Evolutionary conservation across 2,888 invertebrate species (phyloP), one percentile per base, ranked within the genome.

Genomic region (Corythucha ciliata): DNA sequence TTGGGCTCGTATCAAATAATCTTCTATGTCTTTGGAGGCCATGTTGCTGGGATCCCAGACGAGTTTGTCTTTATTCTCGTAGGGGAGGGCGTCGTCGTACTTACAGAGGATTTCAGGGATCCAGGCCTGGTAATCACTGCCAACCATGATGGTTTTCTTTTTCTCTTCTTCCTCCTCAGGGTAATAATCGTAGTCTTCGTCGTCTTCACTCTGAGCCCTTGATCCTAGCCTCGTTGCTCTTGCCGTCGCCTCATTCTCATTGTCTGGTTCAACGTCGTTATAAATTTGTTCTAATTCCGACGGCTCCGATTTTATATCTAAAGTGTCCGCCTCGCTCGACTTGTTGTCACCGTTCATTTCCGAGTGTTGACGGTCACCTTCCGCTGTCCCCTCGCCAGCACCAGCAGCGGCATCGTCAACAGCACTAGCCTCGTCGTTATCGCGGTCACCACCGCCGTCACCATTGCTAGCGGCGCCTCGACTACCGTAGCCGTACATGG

Each of bases 11-110:
- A 62, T 74, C 64, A 93, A 75, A 67, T 88, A 93, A 37, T 83
- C 81, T 65, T 91, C 90, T 18, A 86, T 84, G 53, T 78, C 74
- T 36, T 73, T 73, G 64, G 82, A 81, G 27, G 76, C 76, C 49
- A 92, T 72, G 57, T 79, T 78, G 59, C 76, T 77, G 0, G 94
- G 92, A 66, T 92, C 88, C 94, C 96, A 96, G 8, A 96, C 71
- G 47, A 93, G 74, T 69, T 91, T 88, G 66, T 94, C 94, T 66
- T 93, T 92, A 71, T 93, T 93, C 71, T 92, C 91, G 67, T 92
- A 91, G 0, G 91, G 90, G 56, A 88, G 70, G n/a, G 86, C 87
- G 70, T 93, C 93, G 64, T 89, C 94, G 68, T 96, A 94, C 64
- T 82, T 83, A 63, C 85, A 85, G 16, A 94, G 73, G 1, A 91